These are phyloP conservation scores for Chondrosia reniformis DNA, from an alignment of 37 sponge, comb jelly and placozoan species.

Conservation along the genomic window DNA sequence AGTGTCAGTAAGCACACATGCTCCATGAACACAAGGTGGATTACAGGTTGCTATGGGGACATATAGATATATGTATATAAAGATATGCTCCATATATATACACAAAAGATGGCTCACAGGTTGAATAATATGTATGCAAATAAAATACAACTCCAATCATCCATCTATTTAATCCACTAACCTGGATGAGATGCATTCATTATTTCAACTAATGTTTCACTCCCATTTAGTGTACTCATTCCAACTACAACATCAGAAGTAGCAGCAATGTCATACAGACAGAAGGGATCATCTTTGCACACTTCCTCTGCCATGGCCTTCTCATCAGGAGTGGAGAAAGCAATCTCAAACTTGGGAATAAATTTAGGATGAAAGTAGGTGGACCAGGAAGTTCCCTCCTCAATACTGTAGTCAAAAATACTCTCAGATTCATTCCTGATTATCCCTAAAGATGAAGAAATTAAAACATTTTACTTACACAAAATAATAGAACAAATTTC, in stretches of 20 bases:
- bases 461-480: not conserved
- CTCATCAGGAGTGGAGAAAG: slow-evolving; percentile 21
- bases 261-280: slow-evolving; percentile 61
- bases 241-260: slow-evolving; percentile 46
- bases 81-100: not conserved
- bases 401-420: slow-evolving; percentile 38
- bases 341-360: slow-evolving; percentile 40
- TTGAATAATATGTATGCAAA: too few species aligned
- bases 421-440: slow-evolving; percentile 26
- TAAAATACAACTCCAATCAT: not conserved
- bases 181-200: slow-evolving; percentile 41
- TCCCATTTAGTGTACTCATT: slow-evolving; percentile 31
- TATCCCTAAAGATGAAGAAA: slow-evolving; percentile 45
- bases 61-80: not conserved
- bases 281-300: slow-evolving; percentile 47
- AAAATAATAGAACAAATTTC: not conserved
- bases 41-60: slow-evolving; percentile 27
- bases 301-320: slow-evolving; percentile 36
- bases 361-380: slow-evolving; percentile 45
- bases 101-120: not conserved
- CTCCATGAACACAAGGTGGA: slow-evolving; percentile 68
- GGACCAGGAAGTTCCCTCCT: slow-evolving; percentile 43
- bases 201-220: slow-evolving; percentile 21
- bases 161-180: not conserved
- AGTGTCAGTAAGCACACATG: slow-evolving; percentile 42